A percentile compares a stretch with the other conserved stretches of the same genome.
Conservation (phyloP, 37 sponge, comb jelly and placozoan genomes). For the Chondrilla cf. caribensis region DNA sequence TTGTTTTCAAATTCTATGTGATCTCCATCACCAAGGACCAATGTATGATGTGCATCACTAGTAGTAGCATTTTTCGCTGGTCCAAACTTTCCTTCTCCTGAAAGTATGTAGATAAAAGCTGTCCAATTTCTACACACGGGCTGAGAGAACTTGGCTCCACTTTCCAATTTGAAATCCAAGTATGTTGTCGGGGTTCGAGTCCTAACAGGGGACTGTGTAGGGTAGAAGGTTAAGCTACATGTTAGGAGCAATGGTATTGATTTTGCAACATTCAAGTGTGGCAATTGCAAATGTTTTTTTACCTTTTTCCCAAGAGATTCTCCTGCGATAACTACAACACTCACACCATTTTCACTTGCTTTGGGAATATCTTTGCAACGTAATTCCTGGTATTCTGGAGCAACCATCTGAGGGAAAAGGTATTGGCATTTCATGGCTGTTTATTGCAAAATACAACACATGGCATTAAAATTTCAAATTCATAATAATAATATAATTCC, state of each 20-base stretch:
- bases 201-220: slow-evolving; percentile 63
- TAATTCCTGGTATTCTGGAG: slow-evolving; percentile 85
- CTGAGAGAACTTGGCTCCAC: slow-evolving; percentile 70
- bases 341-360: slow-evolving; percentile 60
- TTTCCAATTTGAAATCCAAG: slow-evolving; percentile 80
- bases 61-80: slow-evolving; percentile 22
- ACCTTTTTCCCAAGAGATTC: slow-evolving; percentile 68
- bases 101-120: slow-evolving; percentile 77
- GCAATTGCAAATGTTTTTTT: slow-evolving; percentile 1
- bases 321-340: slow-evolving; percentile 89
- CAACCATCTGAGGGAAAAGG: slow-evolving; percentile 73
- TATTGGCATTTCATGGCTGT: no score
- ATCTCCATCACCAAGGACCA: slow-evolving; percentile 60
- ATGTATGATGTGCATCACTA: slow-evolving; percentile 72
- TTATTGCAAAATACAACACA: no score
- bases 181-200: slow-evolving; percentile 83
- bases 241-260: no score
- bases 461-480: no score
- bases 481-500: no score
- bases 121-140: slow-evolving; percentile 80
- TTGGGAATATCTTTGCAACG: slow-evolving; percentile 61
- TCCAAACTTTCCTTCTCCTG: slow-evolving; percentile 76
- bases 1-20: slow-evolving; percentile 50
- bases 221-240: no score
- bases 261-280: no score